A percentile compares a stretch with the other conserved stretches of the same genome.
Conservation (phyloP, 2,113 vertebrate genomes). For the Spermophilus dauricus region DNA sequence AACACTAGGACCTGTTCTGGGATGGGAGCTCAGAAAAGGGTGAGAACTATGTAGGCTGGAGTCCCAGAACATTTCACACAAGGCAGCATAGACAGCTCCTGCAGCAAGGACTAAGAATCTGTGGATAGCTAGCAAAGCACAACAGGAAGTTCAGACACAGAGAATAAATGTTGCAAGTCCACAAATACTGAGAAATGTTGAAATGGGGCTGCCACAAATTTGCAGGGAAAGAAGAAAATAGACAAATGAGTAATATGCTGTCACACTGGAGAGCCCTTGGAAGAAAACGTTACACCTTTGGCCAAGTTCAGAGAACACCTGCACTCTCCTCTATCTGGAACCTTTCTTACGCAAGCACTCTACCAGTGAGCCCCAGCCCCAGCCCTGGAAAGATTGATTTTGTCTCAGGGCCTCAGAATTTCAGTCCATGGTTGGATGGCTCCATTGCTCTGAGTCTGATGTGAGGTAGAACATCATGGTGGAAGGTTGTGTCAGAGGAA, state of each 20-base stretch:
- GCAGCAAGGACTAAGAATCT: not conserved
- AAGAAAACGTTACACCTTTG: not conserved
- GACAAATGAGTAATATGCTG: not conserved
- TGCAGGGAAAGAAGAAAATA: not conserved
- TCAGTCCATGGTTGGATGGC: too few species aligned
- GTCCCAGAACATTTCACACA: not conserved
- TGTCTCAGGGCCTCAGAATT: too few species aligned
- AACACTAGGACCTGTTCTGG: not conserved
- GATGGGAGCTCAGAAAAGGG: not conserved
- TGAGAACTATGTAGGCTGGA: not conserved
- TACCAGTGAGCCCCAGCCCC: too few species aligned
- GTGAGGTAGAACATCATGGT: too few species aligned
- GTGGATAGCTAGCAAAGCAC: not conserved
- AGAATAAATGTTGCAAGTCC: not conserved
- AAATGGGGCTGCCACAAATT: not conserved
- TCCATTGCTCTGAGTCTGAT: too few species aligned
- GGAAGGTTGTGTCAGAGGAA: too few species aligned
- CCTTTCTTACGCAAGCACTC: too few species aligned
- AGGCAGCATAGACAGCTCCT: not conserved
- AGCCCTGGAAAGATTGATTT: too few species aligned
- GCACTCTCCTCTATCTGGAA: too few species aligned
- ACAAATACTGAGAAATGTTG: not conserved
- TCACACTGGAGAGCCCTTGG: rapidly evolving
- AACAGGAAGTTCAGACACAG: not conserved
- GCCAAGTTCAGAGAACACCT: not conserved